Evolutionary conservation across 2,888 invertebrate species (phyloP).

Genomic region (Caenorhabditis angaria): DNA sequence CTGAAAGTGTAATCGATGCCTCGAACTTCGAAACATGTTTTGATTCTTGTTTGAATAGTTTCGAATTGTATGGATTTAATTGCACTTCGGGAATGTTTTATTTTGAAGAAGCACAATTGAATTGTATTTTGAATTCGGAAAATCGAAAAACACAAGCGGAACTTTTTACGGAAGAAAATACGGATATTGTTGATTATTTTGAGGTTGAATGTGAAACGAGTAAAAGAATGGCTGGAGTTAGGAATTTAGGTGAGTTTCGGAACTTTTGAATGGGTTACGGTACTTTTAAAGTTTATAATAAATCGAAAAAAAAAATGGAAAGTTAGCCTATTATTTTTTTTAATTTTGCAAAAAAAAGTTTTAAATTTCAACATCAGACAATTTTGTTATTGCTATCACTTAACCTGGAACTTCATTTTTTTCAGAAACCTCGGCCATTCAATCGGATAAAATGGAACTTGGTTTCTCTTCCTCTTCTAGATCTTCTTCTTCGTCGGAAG

Average conservation of each 20-base stretch:
- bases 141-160: constrained; percentile 63
- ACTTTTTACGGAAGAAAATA: constrained; percentile 69
- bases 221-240: constrained; percentile 24
- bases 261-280: not conserved
- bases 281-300: not conserved
- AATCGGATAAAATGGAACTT: constrained; percentile 27
- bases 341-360: too few species aligned
- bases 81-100: constrained; percentile 72
- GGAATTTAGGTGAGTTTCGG: constrained; percentile 25
- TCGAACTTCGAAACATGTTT: constrained; percentile 71
- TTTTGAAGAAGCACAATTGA: constrained; percentile 71
- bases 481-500: not conserved
- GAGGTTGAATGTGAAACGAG: constrained; percentile 60
- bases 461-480: not conserved
- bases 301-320: too few species aligned
- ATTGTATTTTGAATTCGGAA: constrained; percentile 72
- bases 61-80: constrained; percentile 67
- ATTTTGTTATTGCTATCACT: not conserved
- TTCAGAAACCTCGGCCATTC: constrained; percentile 30
- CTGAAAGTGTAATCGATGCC: constrained; percentile 71
- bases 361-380: too few species aligned
- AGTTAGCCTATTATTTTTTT: too few species aligned
- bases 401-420: not conserved
- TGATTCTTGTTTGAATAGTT: constrained; percentile 70
- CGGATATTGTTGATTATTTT: constrained; percentile 72